Base-by-base conservation (phyloP, 2,797 vertebrate genomes). In the Pelochelys cantorii region DNA sequence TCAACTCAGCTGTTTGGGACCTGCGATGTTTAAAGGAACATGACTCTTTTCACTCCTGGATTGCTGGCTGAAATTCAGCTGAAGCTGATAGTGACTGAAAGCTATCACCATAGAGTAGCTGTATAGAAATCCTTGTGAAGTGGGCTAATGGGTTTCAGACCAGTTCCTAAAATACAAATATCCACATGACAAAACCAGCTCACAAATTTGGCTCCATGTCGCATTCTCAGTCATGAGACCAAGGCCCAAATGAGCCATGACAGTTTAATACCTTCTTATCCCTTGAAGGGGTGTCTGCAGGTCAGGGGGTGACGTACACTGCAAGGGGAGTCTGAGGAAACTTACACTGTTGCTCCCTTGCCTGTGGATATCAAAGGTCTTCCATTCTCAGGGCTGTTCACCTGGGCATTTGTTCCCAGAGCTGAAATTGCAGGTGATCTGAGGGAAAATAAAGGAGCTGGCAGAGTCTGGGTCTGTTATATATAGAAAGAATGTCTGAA, bases 1-100 rank as follows among this genome's bases (percentile, higher is more conserved):
- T 96, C 94, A 96, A 95, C 92, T 95, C 96, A 96, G 56, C 80
- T 92, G 88, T 90, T n/a, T 85, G 80, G 95, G 80, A 96, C 79
- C 87, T 92, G 93, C 92, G 96, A 95, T 94, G 85, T 74, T 82
- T 62, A 62, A 68, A 93, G 91, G 91, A 95, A 95, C 88, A 88
- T 91, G 80, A 12, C 48, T 90, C 34, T 94, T 95, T 94, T 95
- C 80, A 85, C 84, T 68, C 52, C 14, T 27, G 90, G 83, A 85
- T 94, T 87, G 86, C 11, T 13, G 78, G 59, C 75, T 89, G 60
- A 95, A 96, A 95, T 92, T 55, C 0, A 0, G 53, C 57, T 53
- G 55, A 77, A 88, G 5, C 31, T 85, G 52, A 48, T 0, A 0
- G 56, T 52, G 52, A 29, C 37, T 85, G 88, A 82, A 82, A 91